A percentile compares a stretch with the other conserved stretches of the same genome.
These are phyloP conservation scores for Tragelaphus scriptus DNA, from an alignment of 2,113 vertebrate genomes.

Conservation along the genomic window DNA sequence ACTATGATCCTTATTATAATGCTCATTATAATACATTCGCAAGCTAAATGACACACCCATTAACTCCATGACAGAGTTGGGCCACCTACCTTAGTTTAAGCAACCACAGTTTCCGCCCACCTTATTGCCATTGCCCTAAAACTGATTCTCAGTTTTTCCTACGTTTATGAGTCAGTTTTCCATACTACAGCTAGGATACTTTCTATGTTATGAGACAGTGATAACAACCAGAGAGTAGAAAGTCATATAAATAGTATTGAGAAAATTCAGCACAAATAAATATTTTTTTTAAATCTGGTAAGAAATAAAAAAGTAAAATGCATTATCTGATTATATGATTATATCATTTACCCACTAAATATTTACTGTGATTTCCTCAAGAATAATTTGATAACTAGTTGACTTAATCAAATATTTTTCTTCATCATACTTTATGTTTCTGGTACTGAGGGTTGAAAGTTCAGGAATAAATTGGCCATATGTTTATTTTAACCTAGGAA, in stretches of 20 bases:
- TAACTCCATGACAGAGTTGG: neutral
- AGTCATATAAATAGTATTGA: neutral
- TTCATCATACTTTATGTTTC: neutral
- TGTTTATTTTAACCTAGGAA: neutral
- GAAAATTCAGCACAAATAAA: neutral
- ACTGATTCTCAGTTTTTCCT: neutral
- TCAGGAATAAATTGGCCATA: neutral
- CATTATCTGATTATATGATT: neutral
- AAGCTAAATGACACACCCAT: neutral
- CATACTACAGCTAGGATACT: neutral
- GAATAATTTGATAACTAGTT: neutral
- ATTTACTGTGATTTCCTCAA: neutral
- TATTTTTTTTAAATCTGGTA: neutral
- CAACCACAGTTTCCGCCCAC: neutral
- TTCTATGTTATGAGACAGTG: neutral
- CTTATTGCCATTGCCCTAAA: neutral
- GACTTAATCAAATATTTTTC: constrained; percentile 5
- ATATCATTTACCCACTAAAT: neutral
- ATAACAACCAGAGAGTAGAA: neutral
- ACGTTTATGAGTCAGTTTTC: neutral
- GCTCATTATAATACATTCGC: neutral
- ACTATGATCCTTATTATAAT: neutral
- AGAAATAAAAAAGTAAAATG: neutral
- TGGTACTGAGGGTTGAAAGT: neutral
- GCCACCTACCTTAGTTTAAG: neutral